phyloP scores from a whole-genome alignment of 2,888 invertebrate species.

The Poecilus cupreus region DNA sequence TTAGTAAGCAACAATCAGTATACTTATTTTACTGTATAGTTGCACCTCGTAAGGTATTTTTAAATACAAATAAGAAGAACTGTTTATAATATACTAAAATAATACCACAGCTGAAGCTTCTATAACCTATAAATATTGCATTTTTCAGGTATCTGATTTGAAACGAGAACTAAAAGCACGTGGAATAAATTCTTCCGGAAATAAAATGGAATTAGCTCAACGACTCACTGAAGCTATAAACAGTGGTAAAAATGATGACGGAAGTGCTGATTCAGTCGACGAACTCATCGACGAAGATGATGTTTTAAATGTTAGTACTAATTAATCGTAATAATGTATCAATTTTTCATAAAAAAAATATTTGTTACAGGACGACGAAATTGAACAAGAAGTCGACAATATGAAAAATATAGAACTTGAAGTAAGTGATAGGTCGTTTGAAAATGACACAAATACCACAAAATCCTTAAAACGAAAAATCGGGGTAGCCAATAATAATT shows the following conservation, averaged over 20 bases:
- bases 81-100: neutral
- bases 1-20: neutral
- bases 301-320: slow-evolving; percentile 73
- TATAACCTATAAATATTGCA: slow-evolving; percentile 37
- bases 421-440: slow-evolving; percentile 63
- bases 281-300: slow-evolving; percentile 75
- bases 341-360: slow-evolving; percentile 57
- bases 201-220: slow-evolving; percentile 87
- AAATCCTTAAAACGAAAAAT: slow-evolving; percentile 56
- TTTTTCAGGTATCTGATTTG: slow-evolving; percentile 86
- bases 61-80: neutral
- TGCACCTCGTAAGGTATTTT: neutral
- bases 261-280: slow-evolving; percentile 71
- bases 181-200: slow-evolving; percentile 83
- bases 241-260: slow-evolving; percentile 69
- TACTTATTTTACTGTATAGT: neutral
- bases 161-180: slow-evolving; percentile 87
- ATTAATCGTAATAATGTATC: slow-evolving; percentile 26
- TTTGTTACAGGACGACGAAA: slow-evolving; percentile 69
- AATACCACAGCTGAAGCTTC: neutral
- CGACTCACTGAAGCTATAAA: slow-evolving; percentile 81
- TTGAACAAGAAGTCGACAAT: slow-evolving; percentile 69
- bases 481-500: slow-evolving; percentile 61
- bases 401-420: slow-evolving; percentile 68
- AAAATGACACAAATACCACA: slow-evolving; percentile 29